Evolutionary conservation across 2,888 invertebrate species (phyloP), one percentile per base, ranked within the genome.

Genomic region (Parascotia fuliginaria): DNA sequence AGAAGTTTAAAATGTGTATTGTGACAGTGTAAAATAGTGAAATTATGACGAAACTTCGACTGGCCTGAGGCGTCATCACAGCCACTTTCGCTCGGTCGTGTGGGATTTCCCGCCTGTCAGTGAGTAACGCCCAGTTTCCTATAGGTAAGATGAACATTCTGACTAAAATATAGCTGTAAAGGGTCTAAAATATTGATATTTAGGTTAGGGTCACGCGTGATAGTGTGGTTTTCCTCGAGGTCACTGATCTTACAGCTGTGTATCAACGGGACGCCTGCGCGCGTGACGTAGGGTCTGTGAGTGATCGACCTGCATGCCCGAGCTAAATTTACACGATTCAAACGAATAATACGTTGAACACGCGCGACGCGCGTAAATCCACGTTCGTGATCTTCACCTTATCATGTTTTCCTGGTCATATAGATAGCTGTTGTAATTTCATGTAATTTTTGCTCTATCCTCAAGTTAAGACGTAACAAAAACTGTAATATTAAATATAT

Each of bases 181-280:
- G 55, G 48, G 51, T 50, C 28, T 36, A 31, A 54, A 63, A 56
- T 63, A 54, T 64, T 63, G 55, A 41, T 55, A 73, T 78, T 76
- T 84, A 83, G 84, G 88, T 84, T 86, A 84, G 79, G 76, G 76
- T 79, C 81, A 79, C 66, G 74, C 79, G 75, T 78, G 81, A 81
- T 59, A 79, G 85, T 86, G 84, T 89, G 89, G 81, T 87, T 75
- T 78, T 69, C 81, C 86, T 86, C 76, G 89, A 89, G 91, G 91
- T 91, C 91, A 91, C 77, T 87, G 87, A 75, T 84, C 87, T 72
- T 76, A 85, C 90, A 90, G 89, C 86, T 87, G 88, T 76, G 62
- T 55, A 42, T 51, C 57, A 65, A 61, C 68, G 71, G 76, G 80
- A 86, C 87, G 88, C 86, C 67, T 84, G 87, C 87, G 88, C 85